Evolutionary conservation across 2,113 vertebrate genomes (phyloP), one percentile per base, ranked within the genome.

Genomic region (Tragulus kanchil): DNA sequence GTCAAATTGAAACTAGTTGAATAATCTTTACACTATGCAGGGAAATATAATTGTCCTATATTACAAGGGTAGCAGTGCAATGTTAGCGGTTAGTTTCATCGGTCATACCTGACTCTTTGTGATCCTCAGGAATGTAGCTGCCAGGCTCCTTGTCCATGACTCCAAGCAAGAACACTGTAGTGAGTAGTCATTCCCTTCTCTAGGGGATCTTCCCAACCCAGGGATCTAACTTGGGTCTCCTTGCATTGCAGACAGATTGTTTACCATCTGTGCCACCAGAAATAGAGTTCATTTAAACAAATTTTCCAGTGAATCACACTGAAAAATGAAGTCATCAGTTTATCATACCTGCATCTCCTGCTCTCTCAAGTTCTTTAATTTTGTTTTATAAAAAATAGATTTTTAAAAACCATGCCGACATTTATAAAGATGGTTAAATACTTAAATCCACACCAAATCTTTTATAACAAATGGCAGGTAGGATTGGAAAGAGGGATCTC

Each of bases 31-130:
- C 98, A 99, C 98, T 98, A 97, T 98, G 97, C 96, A 98, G 97
- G 97, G 97, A 98, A 98, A 98, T 99, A 98, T 99, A 99, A 99
- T 99, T 99, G 98, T 98, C 98, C 98, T 98, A 97, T 84, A 99
- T 99, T 99, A 99, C 98, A 98, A 98, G 98, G 92, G 96, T 98
- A 98, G 96, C 98, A 98, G 93, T 98, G n/a, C n/a, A n/a, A n/a
- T n/a, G n/a, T n/a, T n/a, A n/a, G n/a, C n/a, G n/a, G n/a, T n/a
- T n/a, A n/a, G n/a, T n/a, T n/a, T n/a, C n/a, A n/a, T n/a, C n/a
- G n/a, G n/a, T n/a, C n/a, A n/a, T n/a, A n/a, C n/a, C n/a, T n/a
- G n/a, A n/a, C n/a, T n/a, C 69, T 45, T 45, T 45, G 13, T 73
- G 21, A 25, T 36, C 36, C 36, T 36, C 21, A 45, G 69, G 69